Evolutionary conservation across 2,888 invertebrate genomes (phyloP).

Genomic region (Drosophila mayaguana): DNA sequence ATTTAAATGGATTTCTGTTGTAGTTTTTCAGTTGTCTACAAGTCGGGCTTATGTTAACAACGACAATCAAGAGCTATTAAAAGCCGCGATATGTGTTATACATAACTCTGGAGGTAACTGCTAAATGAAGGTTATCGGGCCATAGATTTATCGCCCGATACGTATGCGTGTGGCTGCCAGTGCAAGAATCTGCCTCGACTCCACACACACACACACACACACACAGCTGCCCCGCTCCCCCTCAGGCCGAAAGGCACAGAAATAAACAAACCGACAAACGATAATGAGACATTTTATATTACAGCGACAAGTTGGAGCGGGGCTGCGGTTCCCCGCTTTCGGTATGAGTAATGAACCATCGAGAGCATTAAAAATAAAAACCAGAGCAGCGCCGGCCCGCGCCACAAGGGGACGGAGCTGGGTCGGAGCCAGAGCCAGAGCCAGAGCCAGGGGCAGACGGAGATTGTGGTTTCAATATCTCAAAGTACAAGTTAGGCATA

Average conservation of each 20-base stretch:
- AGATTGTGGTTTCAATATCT: slow-evolving; percentile 50
- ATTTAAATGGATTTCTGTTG: slow-evolving; percentile 78
- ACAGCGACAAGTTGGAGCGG: slow-evolving; percentile 35
- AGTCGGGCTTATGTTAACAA: slow-evolving; percentile 76
- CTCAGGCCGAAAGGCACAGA: slow-evolving; percentile 19
- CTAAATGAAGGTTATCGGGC: slow-evolving; percentile 35
- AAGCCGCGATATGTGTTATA: slow-evolving; percentile 64
- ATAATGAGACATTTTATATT: slow-evolving; percentile 72
- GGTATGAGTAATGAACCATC: slow-evolving; percentile 62
- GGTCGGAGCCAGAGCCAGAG: no score
- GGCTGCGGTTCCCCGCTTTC: slow-evolving; percentile 16
- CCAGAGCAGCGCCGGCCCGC: slow-evolving; percentile 43
- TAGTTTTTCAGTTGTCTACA: slow-evolving; percentile 73
- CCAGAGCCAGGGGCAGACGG: neutral
- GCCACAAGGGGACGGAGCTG: slow-evolving; percentile 6
- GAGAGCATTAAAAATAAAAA: slow-evolving; percentile 65
- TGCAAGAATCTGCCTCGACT: neutral
- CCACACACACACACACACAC: neutral
- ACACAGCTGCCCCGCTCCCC: slow-evolving; percentile 13
- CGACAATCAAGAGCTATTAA: slow-evolving; percentile 79
- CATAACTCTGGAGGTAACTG: slow-evolving; percentile 52
- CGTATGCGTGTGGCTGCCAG: slow-evolving; percentile 9
- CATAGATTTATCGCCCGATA: slow-evolving; percentile 32
- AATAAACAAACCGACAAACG: slow-evolving; percentile 68
- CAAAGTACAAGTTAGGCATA: slow-evolving; percentile 62